Evolutionary conservation across 2,888 invertebrate genomes (phyloP).

Genomic region (Hirtodrosophila duncani): DNA sequence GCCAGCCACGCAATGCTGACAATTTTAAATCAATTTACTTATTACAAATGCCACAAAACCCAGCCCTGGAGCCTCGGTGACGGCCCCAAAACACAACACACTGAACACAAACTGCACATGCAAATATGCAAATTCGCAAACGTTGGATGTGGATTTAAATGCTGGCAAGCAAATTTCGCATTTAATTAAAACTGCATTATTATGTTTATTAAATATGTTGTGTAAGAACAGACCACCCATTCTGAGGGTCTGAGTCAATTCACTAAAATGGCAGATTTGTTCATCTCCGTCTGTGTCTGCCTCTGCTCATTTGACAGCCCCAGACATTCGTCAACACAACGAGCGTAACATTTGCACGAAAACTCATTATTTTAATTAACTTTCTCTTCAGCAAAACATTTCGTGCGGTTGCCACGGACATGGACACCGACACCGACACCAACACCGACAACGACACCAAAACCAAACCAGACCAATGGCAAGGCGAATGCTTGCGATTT

Average conservation of each 20-base stretch:
- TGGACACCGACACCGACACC: slow-evolving; percentile 47
- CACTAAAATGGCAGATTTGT: too few relatives aligned
- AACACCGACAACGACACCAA: slow-evolving; percentile 7
- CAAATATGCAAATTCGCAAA: slow-evolving; percentile 52
- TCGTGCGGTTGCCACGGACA: slow-evolving; percentile 52
- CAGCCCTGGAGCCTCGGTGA: slow-evolving; percentile 6
- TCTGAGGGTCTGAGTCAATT: neutral
- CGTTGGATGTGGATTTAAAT: slow-evolving; percentile 50
- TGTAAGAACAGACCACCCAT: slow-evolving; percentile 29
- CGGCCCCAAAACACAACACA: slow-evolving; percentile 34
- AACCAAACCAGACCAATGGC: neutral
- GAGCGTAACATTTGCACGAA: slow-evolving; percentile 55
- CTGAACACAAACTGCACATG: slow-evolving; percentile 25
- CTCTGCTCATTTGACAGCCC: slow-evolving; percentile 45
- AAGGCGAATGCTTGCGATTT: slow-evolving; percentile 39
- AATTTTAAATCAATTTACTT: slow-evolving; percentile 63
- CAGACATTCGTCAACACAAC: slow-evolving; percentile 57
- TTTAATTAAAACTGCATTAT: slow-evolving; percentile 74
- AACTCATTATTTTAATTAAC: slow-evolving; percentile 77
- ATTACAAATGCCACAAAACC: slow-evolving; percentile 47
- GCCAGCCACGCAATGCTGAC: slow-evolving; percentile 51
- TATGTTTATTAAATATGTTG: slow-evolving; percentile 48
- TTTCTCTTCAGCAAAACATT: slow-evolving; percentile 67
- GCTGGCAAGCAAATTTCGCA: slow-evolving; percentile 26
- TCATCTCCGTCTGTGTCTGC: too few relatives aligned